These are phyloP conservation scores for Virgularia gustaviana DNA, from an alignment of 92 coral and sea anemone genomes.

Conservation along the genomic window DNA sequence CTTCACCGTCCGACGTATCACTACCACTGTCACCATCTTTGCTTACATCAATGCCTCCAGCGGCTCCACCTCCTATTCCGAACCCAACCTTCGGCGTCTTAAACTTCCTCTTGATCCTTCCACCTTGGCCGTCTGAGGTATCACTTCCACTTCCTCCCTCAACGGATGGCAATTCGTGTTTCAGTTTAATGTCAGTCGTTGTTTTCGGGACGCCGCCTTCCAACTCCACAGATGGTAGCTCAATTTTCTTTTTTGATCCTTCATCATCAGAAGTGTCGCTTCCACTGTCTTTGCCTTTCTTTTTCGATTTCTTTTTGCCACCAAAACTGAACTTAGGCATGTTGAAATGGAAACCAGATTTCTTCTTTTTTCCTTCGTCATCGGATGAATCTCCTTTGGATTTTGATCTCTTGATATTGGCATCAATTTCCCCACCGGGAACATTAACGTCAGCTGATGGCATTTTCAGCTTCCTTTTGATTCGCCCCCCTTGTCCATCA, in stretches of 20 bases:
- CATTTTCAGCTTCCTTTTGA: constrained; percentile 15
- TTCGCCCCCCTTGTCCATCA: constrained; percentile 14
- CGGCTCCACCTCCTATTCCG: constrained; percentile 8
- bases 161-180: neutral
- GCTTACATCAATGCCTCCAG: neutral
- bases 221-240: neutral
- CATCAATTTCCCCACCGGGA: constrained; percentile 1
- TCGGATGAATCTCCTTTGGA: neutral
- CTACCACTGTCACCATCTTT: neutral
- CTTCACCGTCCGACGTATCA: constrained; percentile 23
- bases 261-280: neutral
- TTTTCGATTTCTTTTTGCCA: neutral
- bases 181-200: neutral
- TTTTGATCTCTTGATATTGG: neutral
- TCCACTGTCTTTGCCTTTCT: neutral
- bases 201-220: neutral
- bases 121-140: constrained; percentile 23
- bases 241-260: neutral
- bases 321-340: neutral
- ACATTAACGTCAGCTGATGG: constrained; percentile 7
- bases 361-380: neutral
- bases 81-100: neutral
- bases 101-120: constrained; percentile 19
- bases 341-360: no score
- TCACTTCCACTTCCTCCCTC: constrained; percentile 24